Base-by-base conservation (phyloP, 2,113 vertebrate genomes). In the Sinocyclocheilus maitianheensis region DNA sequence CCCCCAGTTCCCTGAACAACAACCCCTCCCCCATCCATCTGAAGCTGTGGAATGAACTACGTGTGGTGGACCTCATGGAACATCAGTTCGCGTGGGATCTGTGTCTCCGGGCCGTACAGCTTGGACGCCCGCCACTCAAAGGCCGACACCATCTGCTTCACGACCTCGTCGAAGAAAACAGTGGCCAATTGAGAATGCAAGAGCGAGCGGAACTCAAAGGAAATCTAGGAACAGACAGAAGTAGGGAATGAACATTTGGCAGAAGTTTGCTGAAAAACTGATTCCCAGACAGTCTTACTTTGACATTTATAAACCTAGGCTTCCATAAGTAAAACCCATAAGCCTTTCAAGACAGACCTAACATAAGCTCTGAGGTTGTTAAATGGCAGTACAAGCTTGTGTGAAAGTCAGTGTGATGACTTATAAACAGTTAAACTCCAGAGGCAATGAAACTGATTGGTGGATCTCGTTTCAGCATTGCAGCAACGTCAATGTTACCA, bases 141-240 rank as follows among this genome's bases (percentile, higher is more conserved):
- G 8, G 97, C 97, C 1, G 96, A 94, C 0, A 99, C 97, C 96
- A 97, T 99, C 92, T 98, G 96, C 92, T 99, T 99, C 75, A 99
- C 97, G 72, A 99, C 97, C 94, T 99, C 97, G 26, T 98, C 98
- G 1, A 99, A 99, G 94, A 99, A 99, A 4, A 99, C 85, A 0
- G 96, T 95, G n/a, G 97, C 96, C 0, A 99, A 94, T 85, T 98
- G 97, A 43, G 98, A 99, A 92, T 99, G 98, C 22, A 99, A 91
- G 86, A 99, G 95, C 8, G 97, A 99, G 51, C 97, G 97, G 85
- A 99, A 99, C 93, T 99, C 98, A 30, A 99, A 99, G 81, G 98
- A 98, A 91, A 98, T 93, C 98, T 99, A 93, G 65, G 34, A 24
- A 77, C 13, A 34, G 16, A 65, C 22, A 79, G 55, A 84, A 24